Conservation (phyloP, 2,113 vertebrate species). For the Stictonetta naevosa region DNA sequence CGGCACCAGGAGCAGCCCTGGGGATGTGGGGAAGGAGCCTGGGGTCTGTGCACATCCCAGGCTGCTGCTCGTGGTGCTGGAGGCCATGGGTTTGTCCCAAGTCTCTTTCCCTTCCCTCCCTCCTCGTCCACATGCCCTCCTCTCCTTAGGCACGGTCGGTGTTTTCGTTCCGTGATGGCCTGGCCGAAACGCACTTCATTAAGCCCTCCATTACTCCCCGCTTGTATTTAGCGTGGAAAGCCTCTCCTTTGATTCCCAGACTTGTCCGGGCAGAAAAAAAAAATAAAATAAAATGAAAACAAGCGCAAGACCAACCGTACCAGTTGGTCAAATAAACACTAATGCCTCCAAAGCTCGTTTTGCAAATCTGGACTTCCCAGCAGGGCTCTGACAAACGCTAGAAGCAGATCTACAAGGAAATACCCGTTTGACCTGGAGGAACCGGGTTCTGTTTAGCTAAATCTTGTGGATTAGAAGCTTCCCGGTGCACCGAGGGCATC, state of each 20-base stretch:
- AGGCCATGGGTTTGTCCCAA: neutral
- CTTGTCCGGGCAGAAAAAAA: neutral
- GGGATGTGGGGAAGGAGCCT: accelerated
- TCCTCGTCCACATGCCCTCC: neutral
- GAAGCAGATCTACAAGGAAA: neutral
- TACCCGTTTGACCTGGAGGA: neutral
- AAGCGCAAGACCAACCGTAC: neutral
- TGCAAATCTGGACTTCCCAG: neutral
- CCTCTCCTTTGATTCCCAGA: neutral
- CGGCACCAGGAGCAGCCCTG: neutral
- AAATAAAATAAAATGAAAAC: neutral
- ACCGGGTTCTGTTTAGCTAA: neutral
- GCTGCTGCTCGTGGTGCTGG: neutral
- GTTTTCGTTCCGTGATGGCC: neutral
- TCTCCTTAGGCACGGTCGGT: neutral
- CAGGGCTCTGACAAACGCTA: neutral
- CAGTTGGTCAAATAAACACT: accelerated
- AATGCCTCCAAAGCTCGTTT: neutral
- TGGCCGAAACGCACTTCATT: neutral
- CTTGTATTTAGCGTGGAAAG: neutral
- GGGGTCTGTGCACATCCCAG: accelerated
- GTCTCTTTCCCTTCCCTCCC: neutral
- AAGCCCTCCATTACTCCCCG: neutral
- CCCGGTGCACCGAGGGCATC: accelerated
- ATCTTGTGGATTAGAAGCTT: neutral